Evolutionary conservation across 37 sponge, comb jelly and placozoan species (phyloP), one percentile per base, ranked within the genome.

Genomic region (Agelas oroides): DNA sequence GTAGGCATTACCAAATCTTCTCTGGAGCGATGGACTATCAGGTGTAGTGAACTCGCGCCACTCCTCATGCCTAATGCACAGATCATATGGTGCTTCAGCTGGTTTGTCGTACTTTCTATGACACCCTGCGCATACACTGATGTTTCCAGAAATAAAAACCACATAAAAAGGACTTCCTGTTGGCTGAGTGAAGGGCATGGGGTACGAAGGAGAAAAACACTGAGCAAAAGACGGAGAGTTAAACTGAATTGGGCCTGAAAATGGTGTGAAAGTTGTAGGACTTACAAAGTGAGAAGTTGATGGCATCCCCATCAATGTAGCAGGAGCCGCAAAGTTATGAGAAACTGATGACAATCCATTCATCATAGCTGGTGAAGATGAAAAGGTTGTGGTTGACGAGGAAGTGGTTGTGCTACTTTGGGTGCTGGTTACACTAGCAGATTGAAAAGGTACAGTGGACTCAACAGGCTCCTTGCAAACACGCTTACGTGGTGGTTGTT

Each of bases 121-220:
- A 69, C 82, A 81, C 23, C 82, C 82, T 46, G 68, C 68, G 41
- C 82, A 81, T 21, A 37, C 70, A 2, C 52, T 39, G 1, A 81
- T 81, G 71, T 81, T 81, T 32, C 82, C 82, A 55, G 60, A 2
- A 56, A 81, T 81, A 60, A 63, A 81, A 33, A 32, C 37, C 12
- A 81, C 59, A 60, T 23, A 27, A 23, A 81, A 81, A 21, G 82
- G 71, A 31, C 25, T 16, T 64, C 27, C 28, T 46, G 76, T 11
- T 32, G 61, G n/a, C 56, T 58, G 77, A 25, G 5, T 6, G 59
- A 31, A 18, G 1, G 25, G 36, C 56, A 59, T 27, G 6, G 77
- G 37, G 46, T 65, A 28, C 2, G 35, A 20, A 68, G 69, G 69
- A 2, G 35, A 13, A 32, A 34, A 23, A 61, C 62, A 61, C 25